These are phyloP conservation scores for Platanista minor DNA, from an alignment of 2,113 vertebrate species.

Conservation along the genomic window DNA sequence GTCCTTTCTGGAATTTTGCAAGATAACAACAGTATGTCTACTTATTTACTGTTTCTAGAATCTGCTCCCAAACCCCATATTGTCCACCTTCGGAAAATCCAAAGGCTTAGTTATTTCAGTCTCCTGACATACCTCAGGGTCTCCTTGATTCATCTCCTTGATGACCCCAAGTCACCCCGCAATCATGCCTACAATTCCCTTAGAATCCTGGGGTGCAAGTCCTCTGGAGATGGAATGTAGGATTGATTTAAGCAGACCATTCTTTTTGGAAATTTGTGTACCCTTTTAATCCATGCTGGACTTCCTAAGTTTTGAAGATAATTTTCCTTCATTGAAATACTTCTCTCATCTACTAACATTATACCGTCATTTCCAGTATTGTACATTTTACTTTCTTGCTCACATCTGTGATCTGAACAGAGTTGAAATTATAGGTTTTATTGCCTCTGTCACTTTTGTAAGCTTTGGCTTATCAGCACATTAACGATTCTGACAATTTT, in stretches of 20 bases:
- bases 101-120: background rate
- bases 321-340: background rate
- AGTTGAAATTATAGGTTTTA: constrained; percentile 23
- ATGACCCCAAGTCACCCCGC: background rate
- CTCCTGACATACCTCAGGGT: background rate
- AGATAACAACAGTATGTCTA: background rate
- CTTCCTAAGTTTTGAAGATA: background rate
- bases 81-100: background rate
- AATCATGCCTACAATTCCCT: background rate
- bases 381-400: background rate
- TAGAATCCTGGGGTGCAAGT: background rate
- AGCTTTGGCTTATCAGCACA: constrained; percentile 26
- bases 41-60: background rate
- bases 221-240: background rate
- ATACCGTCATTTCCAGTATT: background rate
- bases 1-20: background rate
- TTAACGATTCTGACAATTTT: constrained; percentile 59
- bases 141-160: background rate
- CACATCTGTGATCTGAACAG: background rate
- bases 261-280: background rate
- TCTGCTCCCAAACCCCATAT: background rate
- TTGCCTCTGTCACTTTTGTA: constrained; percentile 52
- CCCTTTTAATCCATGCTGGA: background rate
- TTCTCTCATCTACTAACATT: background rate
- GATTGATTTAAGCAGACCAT: background rate